Percentiles rank a stretch among this genome's conserved stretches.
Evolutionary conservation across 2,888 invertebrate genomes (phyloP).

Genomic region (Alcis repandata): DNA sequence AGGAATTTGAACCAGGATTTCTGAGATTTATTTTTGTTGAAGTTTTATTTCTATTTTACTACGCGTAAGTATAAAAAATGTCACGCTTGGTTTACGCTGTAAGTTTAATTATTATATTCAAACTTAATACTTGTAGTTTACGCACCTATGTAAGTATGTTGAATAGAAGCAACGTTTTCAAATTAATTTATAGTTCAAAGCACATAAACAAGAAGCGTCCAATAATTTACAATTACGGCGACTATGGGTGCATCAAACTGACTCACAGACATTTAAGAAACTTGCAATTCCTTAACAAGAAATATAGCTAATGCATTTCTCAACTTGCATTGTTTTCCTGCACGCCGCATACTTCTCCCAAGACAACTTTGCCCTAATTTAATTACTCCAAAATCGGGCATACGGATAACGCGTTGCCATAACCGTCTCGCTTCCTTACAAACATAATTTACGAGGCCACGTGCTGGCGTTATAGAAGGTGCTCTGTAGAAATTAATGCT

Average conservation of each 20-base stretch:
- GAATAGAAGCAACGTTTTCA: neutral
- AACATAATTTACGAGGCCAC: constrained; percentile 44
- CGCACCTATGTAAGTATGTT: no score
- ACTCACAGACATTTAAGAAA: constrained; percentile 4
- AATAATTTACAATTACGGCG: neutral
- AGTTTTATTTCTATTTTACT: no score
- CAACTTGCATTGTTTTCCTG: constrained; percentile 17
- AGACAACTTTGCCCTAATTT: constrained; percentile 44
- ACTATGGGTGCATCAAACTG: neutral
- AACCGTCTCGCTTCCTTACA: constrained; percentile 45
- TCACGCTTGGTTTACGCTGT: neutral
- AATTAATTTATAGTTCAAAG: neutral
- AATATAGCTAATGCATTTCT: constrained; percentile 24
- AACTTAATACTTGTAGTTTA: no score
- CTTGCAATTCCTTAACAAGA: constrained; percentile 9
- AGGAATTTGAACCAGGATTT: no score
- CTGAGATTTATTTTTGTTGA: no score
- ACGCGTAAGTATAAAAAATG: neutral
- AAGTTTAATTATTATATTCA: no score
- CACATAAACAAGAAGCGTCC: neutral
- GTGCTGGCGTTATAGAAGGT: constrained; percentile 14
- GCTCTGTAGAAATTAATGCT: neutral
- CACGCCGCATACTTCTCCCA: constrained; percentile 30
- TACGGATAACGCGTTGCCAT: constrained; percentile 44
- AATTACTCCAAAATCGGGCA: constrained; percentile 46